phyloP scores from a whole-genome alignment of 92 coral and sea anemone genomes.

The Galaxea fascicularis region DNA sequence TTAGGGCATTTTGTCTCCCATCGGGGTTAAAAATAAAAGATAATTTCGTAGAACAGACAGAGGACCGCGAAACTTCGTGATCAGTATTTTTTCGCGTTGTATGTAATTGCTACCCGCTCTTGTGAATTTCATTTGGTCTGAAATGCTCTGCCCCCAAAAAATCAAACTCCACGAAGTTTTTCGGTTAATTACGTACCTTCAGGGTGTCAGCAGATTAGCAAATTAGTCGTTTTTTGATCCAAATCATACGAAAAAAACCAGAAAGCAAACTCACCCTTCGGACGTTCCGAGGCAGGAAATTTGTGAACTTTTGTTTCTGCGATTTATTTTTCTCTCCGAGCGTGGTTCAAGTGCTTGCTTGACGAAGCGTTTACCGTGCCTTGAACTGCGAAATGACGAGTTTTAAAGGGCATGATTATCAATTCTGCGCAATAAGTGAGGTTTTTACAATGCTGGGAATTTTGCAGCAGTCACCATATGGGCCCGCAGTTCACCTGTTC shows the following conservation, averaged over 20 bases:
- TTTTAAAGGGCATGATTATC: constrained; percentile 38
- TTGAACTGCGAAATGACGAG: constrained; percentile 42
- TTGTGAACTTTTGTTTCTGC: not conserved
- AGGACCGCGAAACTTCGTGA: not conserved
- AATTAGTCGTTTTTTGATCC: constrained; percentile 49
- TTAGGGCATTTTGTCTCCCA: constrained; percentile 19
- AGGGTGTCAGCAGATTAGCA: constrained; percentile 37
- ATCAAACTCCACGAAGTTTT: constrained; percentile 49
- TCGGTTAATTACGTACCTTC: constrained; percentile 38
- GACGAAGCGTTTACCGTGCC: constrained; percentile 11
- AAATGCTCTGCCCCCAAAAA: constrained; percentile 13
- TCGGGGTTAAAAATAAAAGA: constrained; percentile 1
- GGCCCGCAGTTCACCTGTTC: constrained; percentile 83
- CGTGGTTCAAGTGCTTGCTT: not conserved
- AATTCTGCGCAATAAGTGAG: constrained; percentile 33
- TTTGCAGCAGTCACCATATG: constrained; percentile 67
- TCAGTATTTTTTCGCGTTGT: not conserved
- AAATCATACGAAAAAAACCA: not conserved
- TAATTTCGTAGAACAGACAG: not conserved
- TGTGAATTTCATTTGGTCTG: not conserved
- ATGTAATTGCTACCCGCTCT: constrained; percentile 35
- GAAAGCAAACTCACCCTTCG: constrained; percentile 1
- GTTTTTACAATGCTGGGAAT: constrained; percentile 86
- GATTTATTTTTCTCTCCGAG: not conserved
- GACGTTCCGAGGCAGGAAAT: not conserved